Base-by-base conservation (phyloP, 2,888 invertebrate genomes). In the Aporophyla lueneburgensis region DNA sequence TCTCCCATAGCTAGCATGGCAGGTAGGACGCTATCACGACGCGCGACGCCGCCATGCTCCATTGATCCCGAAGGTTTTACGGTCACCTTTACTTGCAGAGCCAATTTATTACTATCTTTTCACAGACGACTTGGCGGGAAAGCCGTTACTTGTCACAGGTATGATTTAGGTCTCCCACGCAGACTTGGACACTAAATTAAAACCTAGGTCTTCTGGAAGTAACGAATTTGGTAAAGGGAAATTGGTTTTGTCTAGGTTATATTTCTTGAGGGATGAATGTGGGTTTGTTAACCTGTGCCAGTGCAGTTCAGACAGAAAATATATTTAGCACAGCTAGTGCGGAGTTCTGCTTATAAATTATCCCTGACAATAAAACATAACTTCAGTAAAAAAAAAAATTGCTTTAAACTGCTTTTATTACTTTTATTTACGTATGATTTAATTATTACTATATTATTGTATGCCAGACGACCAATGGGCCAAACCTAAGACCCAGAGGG, bases 21-120 rank as follows among this genome's bases (percentile, higher is more conserved):
- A 88, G 84, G 81, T 88, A 77, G 65, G 72, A 71, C 67, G 76
- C 58, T 78, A 76, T 86, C 84, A 76, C 66, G 56, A 7, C 67
- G 78, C 84, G 75, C 66, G 56, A 7, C 67, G 78, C 78, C 85
- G 77, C 87, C 85, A 92, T 91, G 87, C 87, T 73, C 90, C 93
- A 94, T 93, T 94, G 91, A 85, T 90, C 78, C 87, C 90, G 85
- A 87, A 86, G 89, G 87, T 89, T 90, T 91, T 91, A 89, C 90
- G 86, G 87, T 83, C 83, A 88, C 88, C 88, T 90, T 88, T 87
- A 86, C 85, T 83, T 83, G 80, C 79, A 81, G 84, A 84, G 88
- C 89, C 63, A 91, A 93, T 94, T 92, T 93, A 94, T 94, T 92
- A 93, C 93, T 94, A 95, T 95, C 95, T 89, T 91, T 93, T 92